These are phyloP conservation scores for Psilopsiagon aurifrons DNA, from an alignment of 2,113 vertebrate genomes.

Conservation along the genomic window DNA sequence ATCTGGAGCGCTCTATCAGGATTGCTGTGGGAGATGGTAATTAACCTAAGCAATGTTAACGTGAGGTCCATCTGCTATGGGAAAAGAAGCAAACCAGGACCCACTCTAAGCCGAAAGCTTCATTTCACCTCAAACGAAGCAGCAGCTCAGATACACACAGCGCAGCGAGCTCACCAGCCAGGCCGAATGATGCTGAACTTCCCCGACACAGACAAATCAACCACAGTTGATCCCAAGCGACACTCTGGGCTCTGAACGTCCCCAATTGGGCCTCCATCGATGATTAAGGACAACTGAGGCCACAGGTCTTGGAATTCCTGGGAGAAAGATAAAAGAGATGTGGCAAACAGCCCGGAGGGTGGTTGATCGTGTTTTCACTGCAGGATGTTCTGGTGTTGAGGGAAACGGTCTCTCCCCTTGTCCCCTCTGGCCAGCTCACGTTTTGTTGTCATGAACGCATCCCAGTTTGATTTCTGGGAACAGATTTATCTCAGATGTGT, in stretches of 20 bases:
- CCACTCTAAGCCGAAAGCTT: not conserved
- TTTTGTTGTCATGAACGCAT: not conserved
- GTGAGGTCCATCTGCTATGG: not conserved
- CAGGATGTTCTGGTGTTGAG: fast-evolving
- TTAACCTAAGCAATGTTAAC: not conserved
- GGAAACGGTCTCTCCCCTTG: not conserved
- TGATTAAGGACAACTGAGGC: slow-evolving; percentile 86
- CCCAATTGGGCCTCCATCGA: slow-evolving; percentile 89
- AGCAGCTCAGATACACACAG: fast-evolving
- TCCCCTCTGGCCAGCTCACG: not conserved
- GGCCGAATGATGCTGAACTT: slow-evolving; percentile 88
- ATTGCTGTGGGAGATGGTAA: not conserved
- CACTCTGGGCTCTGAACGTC: slow-evolving; percentile 79
- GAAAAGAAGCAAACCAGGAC: not conserved
- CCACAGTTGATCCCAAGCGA: slow-evolving; percentile 92
- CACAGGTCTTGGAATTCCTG: slow-evolving; percentile 95
- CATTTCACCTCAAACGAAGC: not conserved
- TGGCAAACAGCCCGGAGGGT: not conserved
- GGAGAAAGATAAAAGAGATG: not conserved
- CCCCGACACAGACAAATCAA: slow-evolving; percentile 85
- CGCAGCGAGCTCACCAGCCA: slow-evolving; percentile 85
- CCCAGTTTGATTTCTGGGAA: not conserved
- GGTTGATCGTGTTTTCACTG: fast-evolving
- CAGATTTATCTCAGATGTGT: not conserved
- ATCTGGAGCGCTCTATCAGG: not conserved